phyloP scores from a whole-genome alignment of 2,888 invertebrate species.

The Hoplodrina ambigua region DNA sequence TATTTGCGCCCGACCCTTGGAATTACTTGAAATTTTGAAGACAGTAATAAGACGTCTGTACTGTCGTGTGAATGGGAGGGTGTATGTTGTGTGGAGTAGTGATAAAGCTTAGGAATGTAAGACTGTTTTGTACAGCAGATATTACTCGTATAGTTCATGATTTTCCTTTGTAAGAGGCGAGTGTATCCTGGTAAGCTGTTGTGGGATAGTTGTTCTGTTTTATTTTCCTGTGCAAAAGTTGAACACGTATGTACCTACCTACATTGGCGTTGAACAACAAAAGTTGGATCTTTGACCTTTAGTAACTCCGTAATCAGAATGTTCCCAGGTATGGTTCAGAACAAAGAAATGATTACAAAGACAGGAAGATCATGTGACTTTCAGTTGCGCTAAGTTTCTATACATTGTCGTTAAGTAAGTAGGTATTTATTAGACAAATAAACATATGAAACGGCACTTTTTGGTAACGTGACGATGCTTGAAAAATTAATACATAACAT shows the following conservation, averaged over 20 bases:
- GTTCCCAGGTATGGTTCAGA: no score
- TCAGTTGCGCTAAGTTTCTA: not conserved
- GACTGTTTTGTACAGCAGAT: conserved; percentile 15
- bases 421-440: not conserved
- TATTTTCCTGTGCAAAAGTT: conserved; percentile 4
- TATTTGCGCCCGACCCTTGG: conserved; percentile 55
- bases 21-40: conserved; percentile 58
- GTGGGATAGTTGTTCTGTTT: conserved; percentile 5
- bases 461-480: no score
- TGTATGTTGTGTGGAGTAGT: conserved; percentile 45
- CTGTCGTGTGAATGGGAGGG: conserved; percentile 31
- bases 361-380: no score
- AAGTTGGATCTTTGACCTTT: no score
- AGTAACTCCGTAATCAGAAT: no score
- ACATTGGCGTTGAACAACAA: not conserved
- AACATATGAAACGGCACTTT: no score
- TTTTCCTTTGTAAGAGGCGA: conserved; percentile 11
- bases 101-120: conserved; percentile 46
- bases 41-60: conserved; percentile 44
- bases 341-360: no score
- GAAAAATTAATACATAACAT: no score
- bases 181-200: conserved; percentile 26
- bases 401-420: not conserved
- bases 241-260: not conserved
- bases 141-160: conserved; percentile 30